Base-by-base conservation (phyloP, 2,113 vertebrate genomes). In the Capra hircus region DNA sequence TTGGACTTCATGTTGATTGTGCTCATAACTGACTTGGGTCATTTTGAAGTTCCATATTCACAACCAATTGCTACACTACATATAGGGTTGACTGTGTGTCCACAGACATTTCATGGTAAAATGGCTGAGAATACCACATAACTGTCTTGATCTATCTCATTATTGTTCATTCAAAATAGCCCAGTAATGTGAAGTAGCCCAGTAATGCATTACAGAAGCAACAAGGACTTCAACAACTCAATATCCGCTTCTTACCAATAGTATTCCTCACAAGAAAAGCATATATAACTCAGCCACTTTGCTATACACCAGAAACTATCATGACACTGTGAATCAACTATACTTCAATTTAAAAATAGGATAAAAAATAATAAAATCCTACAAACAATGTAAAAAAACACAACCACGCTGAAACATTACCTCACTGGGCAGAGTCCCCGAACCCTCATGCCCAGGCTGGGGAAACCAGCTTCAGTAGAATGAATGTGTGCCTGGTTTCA, bases 31-130 rank as follows among this genome's bases (percentile, higher is more conserved):
- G 55, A 83, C 17, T 45, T 21, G 11, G 6, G 25, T 95, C 48
- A 86, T 71, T 88, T 12, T 94, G 10, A 96, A 88, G 40, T 88
- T 94, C n/a, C 60, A 60, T 81, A 74, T 48, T 80, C 48, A 87
- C 55, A 92, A 71, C 3, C n/a, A 94, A 50, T 14, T 64, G 19
- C 82, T 50, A 27, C 28, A 50, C 17, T 92, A 2, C 8, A 52
- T 71, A 89, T 45, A 93, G 15, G 12, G 21, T 21, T 94, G 28
- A 78, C 19, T 86, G 7, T 78, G 16, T 36, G 16, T 14, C 36
- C 62, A 74, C 78, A 33, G 48, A 95, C n/a, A 88, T 15, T 88
- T 60, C 43, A 77, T 88, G 74, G 74, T 88, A 62, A 94, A 87
- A 64, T 55, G 25, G 27, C 48, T 84, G 28, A 74, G 96, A 96